These are phyloP conservation scores for Erebia epiphron DNA, from an alignment of 2,888 invertebrate species.

Conservation along the genomic window DNA sequence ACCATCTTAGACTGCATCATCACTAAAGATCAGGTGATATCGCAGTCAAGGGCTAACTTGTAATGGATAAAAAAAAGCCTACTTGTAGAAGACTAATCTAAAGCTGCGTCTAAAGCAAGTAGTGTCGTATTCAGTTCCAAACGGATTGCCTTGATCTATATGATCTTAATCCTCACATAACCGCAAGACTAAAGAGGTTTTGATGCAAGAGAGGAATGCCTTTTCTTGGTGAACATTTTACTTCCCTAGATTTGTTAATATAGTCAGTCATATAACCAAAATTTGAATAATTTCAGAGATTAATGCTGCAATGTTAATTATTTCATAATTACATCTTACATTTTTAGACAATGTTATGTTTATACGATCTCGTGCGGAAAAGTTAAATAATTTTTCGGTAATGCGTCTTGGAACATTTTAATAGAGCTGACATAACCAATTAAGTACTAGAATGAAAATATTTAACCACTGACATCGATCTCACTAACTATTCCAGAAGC, in stretches of 20 bases:
- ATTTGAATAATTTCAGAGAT: background rate
- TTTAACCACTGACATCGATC: background rate
- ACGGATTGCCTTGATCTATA: background rate
- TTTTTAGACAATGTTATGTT: conserved; percentile 7
- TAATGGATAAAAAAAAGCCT: no score
- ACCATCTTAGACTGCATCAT: no score
- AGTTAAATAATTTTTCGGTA: conserved; percentile 8
- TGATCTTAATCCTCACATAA: background rate
- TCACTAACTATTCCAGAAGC: no score
- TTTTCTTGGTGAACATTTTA: background rate
- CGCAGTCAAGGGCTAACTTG: no score
- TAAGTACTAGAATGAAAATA: background rate
- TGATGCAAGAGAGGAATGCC: background rate
- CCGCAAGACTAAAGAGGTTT: background rate
- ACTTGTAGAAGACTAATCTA: background rate
- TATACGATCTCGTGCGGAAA: background rate
- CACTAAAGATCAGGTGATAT: no score
- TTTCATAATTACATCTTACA: no score
- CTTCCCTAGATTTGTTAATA: background rate
- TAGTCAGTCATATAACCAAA: background rate
- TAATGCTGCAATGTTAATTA: background rate
- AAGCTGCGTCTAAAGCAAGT: background rate
- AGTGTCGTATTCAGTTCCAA: background rate
- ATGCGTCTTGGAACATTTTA: no score
- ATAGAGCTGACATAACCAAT: background rate